Evolutionary conservation across 2,888 invertebrate genomes (phyloP), one percentile per base, ranked within the genome.

Genomic region (Stratiomys singularior): DNA sequence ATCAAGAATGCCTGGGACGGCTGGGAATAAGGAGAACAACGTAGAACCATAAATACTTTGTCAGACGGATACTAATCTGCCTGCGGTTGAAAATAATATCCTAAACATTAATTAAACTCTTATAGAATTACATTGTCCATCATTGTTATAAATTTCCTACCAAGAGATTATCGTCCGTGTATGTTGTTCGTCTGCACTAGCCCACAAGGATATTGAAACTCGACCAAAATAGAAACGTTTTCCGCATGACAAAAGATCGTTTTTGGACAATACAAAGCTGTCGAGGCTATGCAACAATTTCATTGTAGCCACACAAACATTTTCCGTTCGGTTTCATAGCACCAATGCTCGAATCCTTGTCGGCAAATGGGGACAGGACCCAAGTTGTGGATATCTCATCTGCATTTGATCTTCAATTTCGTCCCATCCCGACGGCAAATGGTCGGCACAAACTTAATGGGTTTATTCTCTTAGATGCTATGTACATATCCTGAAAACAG

Each of bases 41-140:
- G n/a, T n/a, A n/a, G n/a, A n/a, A n/a, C n/a, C n/a, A n/a, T n/a
- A n/a, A n/a, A n/a, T n/a, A n/a, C n/a, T n/a, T n/a, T n/a, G n/a
- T n/a, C n/a, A n/a, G n/a, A n/a, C 37, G 3, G 9, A 37, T 63
- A 37, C 37, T 66, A 66, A 66, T 66, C 66, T 66, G 66, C 47
- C 69, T 69, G 69, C 25, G 69, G 69, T 69, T 18, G 47, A 47
- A 47, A 46, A 46, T 47, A 69, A 69, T 69, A 69, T 47, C 30
- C 18, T n/a, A 69, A 69, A 69, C 69, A 69, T 69, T 30, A 69
- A 69, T 69, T 46, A 47, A 69, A 25, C 69, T 23, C 9, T 74
- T 46, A 76, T 66, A 76, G 64, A 76, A 52, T 76, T 76, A 64
- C 64, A 76, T n/a, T 76, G 76, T 76, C 63, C 64, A 66, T 76